These are phyloP conservation scores for Pilophorus perplexus DNA, from an alignment of 2,888 invertebrate genomes.

Conservation along the genomic window DNA sequence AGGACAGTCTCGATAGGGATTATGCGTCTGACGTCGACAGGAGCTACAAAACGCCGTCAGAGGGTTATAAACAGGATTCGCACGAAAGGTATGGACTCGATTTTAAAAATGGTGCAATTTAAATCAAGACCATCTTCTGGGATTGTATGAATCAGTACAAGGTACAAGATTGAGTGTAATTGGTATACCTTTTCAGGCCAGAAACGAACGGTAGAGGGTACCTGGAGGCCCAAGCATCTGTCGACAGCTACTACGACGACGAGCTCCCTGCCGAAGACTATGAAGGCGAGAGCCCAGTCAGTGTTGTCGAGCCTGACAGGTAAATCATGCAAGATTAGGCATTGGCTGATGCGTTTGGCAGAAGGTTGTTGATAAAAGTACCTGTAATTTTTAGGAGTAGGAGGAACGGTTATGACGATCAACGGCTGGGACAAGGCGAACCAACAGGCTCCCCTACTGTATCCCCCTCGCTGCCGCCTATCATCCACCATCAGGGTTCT, in stretches of 20 bases:
- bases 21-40: constrained; percentile 19
- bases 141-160: no score
- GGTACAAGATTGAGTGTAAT: no score
- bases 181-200: constrained; percentile 1
- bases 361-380: no score
- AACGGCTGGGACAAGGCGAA: constrained; percentile 11
- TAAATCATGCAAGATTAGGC: constrained; percentile 56
- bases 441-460: constrained; percentile 48
- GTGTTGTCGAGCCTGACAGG: constrained; percentile 53
- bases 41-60: constrained; percentile 1
- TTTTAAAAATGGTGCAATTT: no score
- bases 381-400: no score
- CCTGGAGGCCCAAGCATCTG: constrained; percentile 54
- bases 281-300: constrained; percentile 54
- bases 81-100: constrained; percentile 13
- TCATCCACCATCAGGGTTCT: constrained; percentile 43
- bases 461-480: constrained; percentile 40
- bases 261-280: constrained; percentile 50
- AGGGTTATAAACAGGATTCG: constrained; percentile 3
- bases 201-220: constrained; percentile 35
- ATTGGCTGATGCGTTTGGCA: constrained; percentile 53
- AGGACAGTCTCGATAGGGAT: constrained; percentile 28
- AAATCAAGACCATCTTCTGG: no score
- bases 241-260: constrained; percentile 56
- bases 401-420: constrained; percentile 18